Evolutionary conservation across 2,888 invertebrate genomes (phyloP), one percentile per base, ranked within the genome.

Genomic region (Tubulanus polymorphus): DNA sequence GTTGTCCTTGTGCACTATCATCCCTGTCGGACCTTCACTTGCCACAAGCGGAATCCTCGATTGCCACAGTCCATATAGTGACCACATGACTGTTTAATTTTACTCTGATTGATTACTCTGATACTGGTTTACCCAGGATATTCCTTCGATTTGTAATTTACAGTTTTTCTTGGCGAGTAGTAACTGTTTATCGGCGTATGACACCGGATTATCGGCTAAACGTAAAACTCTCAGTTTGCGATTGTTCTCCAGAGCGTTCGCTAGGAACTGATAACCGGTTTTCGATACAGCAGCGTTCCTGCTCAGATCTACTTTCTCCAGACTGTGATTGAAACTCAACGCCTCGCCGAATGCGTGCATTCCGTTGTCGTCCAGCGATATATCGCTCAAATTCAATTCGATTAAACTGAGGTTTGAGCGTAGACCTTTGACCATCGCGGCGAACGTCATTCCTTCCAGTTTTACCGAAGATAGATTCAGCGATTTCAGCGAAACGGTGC

Each of bases 321-420:
- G 55, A 1, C 8, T n/a, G 23, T 47, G 48, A 56, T 64, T 66
- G 49, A 66, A 59, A 46, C 62, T 62, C 26, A 66, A 54, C 2
- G 66, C 69, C 5, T 64, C 61, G 8, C 69, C 61, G 23, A 66
- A 53, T 20, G 62, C 55, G 8, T 37, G 29, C 6, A 56, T 47
- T 37, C 68, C 69, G 5, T 59, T 58, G 8, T 66, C 54, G 49
- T 72, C 97, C 62, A 99, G 82, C 63, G 95, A 94, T 83, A 95
- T 95, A 81, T 96, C 96, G 2, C 96, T 94, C 61, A 99, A 80
- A 79, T 95, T 95, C 56, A 99, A 79, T 76, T 94, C 93, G 1
- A 55, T 46, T n/a, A 73, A 63, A 1, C 69, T 61, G 12, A 60
- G 59, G 48, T 67, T 69, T 46, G 67, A 61, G 37, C 69, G 68